A percentile compares a stretch with the other conserved stretches of the same genome.
These are phyloP conservation scores for Drosophila ananassae DNA, from an alignment of 1,140 invertebrate species.

Conservation along the genomic window DNA sequence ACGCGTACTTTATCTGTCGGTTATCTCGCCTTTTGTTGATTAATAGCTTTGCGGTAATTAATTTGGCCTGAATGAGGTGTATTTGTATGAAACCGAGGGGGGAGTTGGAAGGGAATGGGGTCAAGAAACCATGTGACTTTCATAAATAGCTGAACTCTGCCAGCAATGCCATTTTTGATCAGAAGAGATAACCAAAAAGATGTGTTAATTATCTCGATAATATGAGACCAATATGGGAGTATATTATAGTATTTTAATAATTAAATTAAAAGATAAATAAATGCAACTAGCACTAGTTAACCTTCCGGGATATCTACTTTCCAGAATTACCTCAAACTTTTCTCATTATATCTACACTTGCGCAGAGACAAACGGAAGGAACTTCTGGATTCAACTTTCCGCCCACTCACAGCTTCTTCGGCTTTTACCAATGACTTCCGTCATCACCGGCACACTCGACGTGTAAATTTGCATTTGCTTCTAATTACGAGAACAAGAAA, in stretches of 20 bases:
- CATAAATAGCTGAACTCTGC: not conserved
- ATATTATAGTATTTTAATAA: not conserved
- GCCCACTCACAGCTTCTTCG: conserved; percentile 52
- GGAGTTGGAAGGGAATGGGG: not conserved
- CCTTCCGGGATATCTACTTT: not conserved
- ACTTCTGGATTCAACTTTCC: conserved; percentile 41
- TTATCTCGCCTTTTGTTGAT: conserved; percentile 71
- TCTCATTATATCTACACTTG: conserved; percentile 62
- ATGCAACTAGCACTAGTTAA: not conserved
- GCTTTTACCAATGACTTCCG: conserved; percentile 76
- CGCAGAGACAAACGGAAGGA: conserved; percentile 19
- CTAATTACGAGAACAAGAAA: conserved; percentile 65
- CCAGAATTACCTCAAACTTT: conserved; percentile 58
- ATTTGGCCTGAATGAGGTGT: conserved; percentile 69
- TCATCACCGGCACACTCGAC: conserved; percentile 70
- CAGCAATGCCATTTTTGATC: not conserved
- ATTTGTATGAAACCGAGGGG: conserved; percentile 25
- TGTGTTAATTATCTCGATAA: conserved; percentile 22
- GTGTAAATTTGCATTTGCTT: conserved; percentile 81
- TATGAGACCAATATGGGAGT: not conserved
- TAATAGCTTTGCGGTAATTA: conserved; percentile 76
- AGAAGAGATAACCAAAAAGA: not conserved
- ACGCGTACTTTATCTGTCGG: conserved; percentile 64
- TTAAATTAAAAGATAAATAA: not conserved
- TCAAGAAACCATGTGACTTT: conserved; percentile 9